Evolutionary conservation across 92 coral and sea anemone genomes (phyloP), one percentile per base, ranked within the genome.

Genomic region (Chrysogorgia sp.): DNA sequence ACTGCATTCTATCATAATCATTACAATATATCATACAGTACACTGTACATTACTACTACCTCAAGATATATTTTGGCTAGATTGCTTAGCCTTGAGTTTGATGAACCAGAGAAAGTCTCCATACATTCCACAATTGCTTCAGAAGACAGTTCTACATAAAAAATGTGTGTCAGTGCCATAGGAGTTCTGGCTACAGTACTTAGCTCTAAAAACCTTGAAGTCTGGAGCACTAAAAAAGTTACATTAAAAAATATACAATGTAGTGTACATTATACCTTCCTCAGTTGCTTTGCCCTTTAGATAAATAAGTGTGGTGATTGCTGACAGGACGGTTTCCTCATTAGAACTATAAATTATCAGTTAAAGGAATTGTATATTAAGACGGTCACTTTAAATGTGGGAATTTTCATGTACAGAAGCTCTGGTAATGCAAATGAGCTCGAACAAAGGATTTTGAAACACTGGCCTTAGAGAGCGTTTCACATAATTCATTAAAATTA

Each of bases 271-370:
- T 12, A 49, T 43, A 92, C 97, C 96, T 83, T 80, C 78, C 20
- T 67, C 84, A 52, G 96, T 86, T 53, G 77, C 68, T 43, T 91
- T 90, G 50, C 90, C 87, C 43, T 89, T 81, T 17, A 92, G 88
- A 76, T 80, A 92, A 86, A 92, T 90, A 23, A 92, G 74, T 7
- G 96, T 84, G 2, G 97, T 92, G 58, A 92, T 90, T 34, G 97
- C 92, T 34, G 97, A 92, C 59, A 92, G 86, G 30, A 92, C 97
- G 52, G 97, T 92, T 61, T 92, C 97, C 58, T 92, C 96, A 64
- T 90, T 90, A 3, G 96, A 62, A 64, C 97, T 92, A 70, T 43
- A 37, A 37, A 50, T 34, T 1, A 22, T 22, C 34, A 78, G 33
- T 22, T 6, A 60, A 40, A 28, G 13, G 24, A 28, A 56, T 2